These are phyloP conservation scores for Carlito syrichta DNA, from an alignment of 2,113 vertebrate species.

Conservation along the genomic window DNA sequence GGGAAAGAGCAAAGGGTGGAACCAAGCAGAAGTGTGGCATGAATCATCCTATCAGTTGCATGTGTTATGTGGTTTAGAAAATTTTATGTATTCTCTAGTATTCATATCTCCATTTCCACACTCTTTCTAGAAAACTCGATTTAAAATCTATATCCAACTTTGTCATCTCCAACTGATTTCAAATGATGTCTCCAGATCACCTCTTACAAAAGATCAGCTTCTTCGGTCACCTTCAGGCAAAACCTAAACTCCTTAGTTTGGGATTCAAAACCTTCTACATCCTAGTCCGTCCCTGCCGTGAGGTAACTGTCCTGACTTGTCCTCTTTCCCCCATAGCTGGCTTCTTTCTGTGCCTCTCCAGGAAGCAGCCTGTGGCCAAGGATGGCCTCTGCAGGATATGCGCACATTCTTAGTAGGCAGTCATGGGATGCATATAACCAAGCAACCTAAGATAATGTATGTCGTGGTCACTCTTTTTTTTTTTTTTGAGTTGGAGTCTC, in stretches of 20 bases:
- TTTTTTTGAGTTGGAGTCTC: no score
- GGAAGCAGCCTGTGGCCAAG: no score
- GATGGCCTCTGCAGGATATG: no score
- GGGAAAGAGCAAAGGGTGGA: constrained; percentile 17
- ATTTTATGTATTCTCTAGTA: not conserved
- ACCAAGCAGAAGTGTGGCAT: constrained; percentile 22
- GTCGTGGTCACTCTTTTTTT: no score
- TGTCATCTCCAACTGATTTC: not conserved
- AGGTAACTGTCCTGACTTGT: no score
- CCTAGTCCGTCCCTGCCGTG: not conserved
- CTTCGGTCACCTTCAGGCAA: not conserved
- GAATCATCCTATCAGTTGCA: not conserved
- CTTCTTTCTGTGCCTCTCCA: no score
- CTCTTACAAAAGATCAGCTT: not conserved
- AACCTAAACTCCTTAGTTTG: not conserved
- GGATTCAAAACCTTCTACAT: not conserved
- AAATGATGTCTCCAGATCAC: not conserved
- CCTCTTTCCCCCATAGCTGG: no score
- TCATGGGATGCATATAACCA: no score
- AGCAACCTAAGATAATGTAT: no score
- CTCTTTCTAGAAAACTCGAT: not conserved
- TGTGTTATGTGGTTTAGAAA: not conserved
- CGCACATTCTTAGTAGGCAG: no score
- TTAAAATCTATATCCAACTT: not conserved
- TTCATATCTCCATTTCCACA: constrained; percentile 22